Conservation (phyloP, 2,797 vertebrate species). For the Galagoides demidoff region DNA sequence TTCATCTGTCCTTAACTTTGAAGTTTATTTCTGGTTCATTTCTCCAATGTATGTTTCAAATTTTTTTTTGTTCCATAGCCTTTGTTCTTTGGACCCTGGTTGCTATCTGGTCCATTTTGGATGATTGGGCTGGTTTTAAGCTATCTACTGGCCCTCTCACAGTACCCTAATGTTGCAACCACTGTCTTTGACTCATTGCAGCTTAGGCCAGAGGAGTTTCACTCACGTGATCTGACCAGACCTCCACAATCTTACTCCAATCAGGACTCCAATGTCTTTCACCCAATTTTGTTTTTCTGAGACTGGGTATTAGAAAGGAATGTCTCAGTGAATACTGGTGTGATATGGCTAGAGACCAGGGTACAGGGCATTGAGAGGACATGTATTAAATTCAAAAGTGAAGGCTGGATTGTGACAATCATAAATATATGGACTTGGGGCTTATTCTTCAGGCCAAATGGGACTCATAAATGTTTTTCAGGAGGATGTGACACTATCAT, state of each 20-base stretch:
- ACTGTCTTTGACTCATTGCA: background rate
- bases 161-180: background rate
- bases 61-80: background rate
- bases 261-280: background rate
- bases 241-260: background rate
- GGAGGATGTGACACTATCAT: background rate
- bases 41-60: background rate
- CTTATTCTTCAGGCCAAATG: conserved; percentile 15
- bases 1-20: background rate
- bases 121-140: conserved; percentile 7
- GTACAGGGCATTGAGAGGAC: background rate
- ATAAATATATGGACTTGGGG: background rate
- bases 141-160: background rate
- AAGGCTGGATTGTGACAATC: background rate
- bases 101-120: background rate
- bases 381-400: background rate
- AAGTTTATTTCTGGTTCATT: conserved; percentile 17
- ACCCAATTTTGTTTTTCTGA: conserved; percentile 34
- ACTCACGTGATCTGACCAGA: background rate
- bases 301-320: background rate
- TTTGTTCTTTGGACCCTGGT: conserved; percentile 31
- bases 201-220: background rate
- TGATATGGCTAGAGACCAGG: background rate
- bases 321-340: background rate
- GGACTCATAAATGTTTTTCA: background rate